These are phyloP conservation scores for Parnassius orleans DNA, from an alignment of 2,888 invertebrate species.

Conservation along the genomic window DNA sequence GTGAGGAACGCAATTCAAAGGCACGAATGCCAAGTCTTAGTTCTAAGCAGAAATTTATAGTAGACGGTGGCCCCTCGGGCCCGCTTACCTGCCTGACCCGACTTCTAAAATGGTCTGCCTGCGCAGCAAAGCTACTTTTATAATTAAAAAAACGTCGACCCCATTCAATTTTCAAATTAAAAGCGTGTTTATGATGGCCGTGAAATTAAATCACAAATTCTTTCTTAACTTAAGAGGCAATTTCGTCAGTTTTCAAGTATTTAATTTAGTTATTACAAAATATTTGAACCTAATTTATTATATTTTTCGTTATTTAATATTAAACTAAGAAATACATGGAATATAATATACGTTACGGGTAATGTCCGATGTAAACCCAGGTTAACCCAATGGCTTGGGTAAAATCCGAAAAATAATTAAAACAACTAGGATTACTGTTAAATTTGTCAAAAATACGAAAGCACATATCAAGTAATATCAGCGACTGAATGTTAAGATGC, in stretches of 20 bases:
- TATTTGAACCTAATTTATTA: no score
- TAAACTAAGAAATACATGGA: no score
- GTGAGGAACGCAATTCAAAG: conserved; percentile 27
- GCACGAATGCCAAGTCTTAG: conserved; percentile 18
- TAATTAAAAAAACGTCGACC: conserved; percentile 16
- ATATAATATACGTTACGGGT: no score
- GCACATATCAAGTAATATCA: no score
- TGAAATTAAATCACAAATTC: not conserved
- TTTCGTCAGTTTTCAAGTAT: not conserved
- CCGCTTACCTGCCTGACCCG: conserved; percentile 14
- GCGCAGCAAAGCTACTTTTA: conserved; percentile 2
- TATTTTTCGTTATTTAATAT: no score
- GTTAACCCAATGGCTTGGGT: no score
- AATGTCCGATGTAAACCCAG: no score
- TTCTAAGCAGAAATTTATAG: conserved; percentile 51
- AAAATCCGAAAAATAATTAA: no score
- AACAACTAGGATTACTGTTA: no score
- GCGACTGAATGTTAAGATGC: no score
- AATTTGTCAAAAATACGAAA: no score
- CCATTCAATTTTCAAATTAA: conserved; percentile 24
- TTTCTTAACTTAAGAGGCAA: not conserved
- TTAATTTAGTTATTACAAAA: no score
- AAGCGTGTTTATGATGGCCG: conserved; percentile 11
- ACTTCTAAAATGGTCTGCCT: conserved; percentile 4
- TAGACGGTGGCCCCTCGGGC: conserved; percentile 32